Evolutionary conservation across 2,113 vertebrate species (phyloP).

Genomic region (Pogona vitticeps): DNA sequence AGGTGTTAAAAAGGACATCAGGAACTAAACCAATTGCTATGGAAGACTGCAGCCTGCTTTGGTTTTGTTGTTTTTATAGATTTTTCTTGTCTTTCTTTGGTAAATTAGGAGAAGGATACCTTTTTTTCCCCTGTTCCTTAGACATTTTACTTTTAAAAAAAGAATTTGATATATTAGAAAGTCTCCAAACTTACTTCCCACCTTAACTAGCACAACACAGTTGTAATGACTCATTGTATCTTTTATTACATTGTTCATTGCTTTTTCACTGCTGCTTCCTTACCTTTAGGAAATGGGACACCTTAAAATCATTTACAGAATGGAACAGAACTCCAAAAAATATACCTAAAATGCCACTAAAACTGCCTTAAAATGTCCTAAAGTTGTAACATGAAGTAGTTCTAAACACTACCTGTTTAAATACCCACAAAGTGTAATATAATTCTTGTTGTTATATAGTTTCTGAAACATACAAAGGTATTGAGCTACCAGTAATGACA

Average conservation of each 20-base stretch:
- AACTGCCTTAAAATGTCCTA: background rate
- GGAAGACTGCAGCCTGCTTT: background rate
- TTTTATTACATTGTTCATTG: background rate
- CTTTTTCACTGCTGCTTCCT: background rate
- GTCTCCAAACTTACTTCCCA: too few species aligned
- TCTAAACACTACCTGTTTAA: too few species aligned
- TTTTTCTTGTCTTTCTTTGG: background rate
- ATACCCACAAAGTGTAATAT: background rate
- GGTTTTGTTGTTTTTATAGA: too few species aligned
- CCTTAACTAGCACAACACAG: too few species aligned
- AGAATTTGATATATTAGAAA: too few species aligned
- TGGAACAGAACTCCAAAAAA: background rate
- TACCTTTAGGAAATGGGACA: background rate
- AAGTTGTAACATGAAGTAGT: background rate
- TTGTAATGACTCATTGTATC: too few species aligned
- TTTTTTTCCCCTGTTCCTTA: background rate
- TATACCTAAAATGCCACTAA: background rate
- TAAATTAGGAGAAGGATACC: background rate
- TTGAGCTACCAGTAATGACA: background rate
- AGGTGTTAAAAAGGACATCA: too few species aligned
- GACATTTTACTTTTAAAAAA: background rate
- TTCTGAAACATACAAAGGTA: background rate
- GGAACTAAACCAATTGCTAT: background rate
- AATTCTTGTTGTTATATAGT: background rate
- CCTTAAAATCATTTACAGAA: background rate